Evolutionary conservation across 2,797 vertebrate genomes (phyloP).

Genomic region (Rallus crepitans): DNA sequence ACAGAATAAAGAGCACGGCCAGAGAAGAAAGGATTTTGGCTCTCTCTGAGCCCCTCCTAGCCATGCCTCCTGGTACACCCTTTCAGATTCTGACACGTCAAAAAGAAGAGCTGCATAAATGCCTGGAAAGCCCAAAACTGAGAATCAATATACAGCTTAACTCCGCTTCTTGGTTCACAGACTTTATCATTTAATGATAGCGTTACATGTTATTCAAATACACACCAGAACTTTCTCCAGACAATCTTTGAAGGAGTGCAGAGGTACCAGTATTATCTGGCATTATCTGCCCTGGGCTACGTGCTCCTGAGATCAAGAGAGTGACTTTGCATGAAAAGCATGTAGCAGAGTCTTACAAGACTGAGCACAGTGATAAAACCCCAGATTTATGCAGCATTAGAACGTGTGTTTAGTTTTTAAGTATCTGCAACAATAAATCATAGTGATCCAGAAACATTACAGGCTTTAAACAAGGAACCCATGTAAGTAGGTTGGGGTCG

Average conservation of each 20-base stretch:
- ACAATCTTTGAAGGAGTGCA: not conserved
- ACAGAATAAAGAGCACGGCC: not conserved
- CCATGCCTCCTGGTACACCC: not conserved
- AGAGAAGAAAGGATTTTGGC: not conserved
- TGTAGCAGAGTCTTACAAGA: not conserved
- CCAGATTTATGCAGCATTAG: not conserved
- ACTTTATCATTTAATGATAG: not conserved
- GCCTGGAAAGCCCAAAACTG: not conserved
- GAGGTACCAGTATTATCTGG: not conserved
- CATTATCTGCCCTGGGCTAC: not conserved
- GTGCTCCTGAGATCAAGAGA: not conserved
- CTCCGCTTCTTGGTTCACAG: conserved; percentile 11
- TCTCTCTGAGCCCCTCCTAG: not conserved
- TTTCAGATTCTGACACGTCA: not conserved
- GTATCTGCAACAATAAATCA: not conserved
- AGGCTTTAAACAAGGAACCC: not conserved
- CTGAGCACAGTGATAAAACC: not conserved
- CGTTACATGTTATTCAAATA: not conserved
- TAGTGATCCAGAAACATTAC: not conserved
- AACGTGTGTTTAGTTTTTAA: not conserved
- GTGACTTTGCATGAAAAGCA: not conserved
- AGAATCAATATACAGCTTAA: not conserved
- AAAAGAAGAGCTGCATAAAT: not conserved
- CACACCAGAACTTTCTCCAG: not conserved
- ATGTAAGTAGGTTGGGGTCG: not conserved